Base-by-base conservation (phyloP, 2,888 invertebrate species). In the Drosophila cracens region DNA sequence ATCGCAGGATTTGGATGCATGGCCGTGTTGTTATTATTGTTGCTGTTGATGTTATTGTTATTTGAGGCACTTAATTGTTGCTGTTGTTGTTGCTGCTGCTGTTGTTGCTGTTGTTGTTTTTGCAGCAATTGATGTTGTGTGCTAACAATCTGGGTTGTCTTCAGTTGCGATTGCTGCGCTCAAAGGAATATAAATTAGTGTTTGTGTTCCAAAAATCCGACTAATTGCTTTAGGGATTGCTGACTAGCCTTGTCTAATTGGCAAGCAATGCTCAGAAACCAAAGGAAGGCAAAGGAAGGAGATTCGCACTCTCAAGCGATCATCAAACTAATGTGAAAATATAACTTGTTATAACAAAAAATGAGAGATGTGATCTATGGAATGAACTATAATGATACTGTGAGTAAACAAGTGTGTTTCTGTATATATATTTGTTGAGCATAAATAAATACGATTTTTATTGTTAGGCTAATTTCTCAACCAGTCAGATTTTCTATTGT, bases 161-260 rank as follows among this genome's bases (percentile, higher is more conserved):
- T 96, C 58, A 96, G 93, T 90, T 96, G 96, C 57, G 96, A 95
- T 94, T 96, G 96, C 95, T 96, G 86, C 25, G 89, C 11, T 13
- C 43, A 51, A 66, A 57, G 16, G 10, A 25, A 34, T 13, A 27
- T 1, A 33, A 43, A 36, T 40, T 25, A 57, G 6, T 27, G 25
- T 51, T 31, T 34, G 21, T 18, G 2, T 29, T 27, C 27, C 6
- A 21, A 33, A 29, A 46, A 46, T 21, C 13, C 13, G 21, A 46
- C 21, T 13, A 4, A 21, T 7, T 21, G 21, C 21, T 21, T 13
- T 13, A 7, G 1, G 43, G 2, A 46, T 21, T 21, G 21, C 18
- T 13, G 21, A 21, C 46, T 4, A 21, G 21, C 13, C 46, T 13
- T 21, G 13, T 2, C 13, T 7, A 21, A 21, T 46, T 25, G 46